Evolutionary conservation across 2,113 vertebrate genomes (phyloP), one percentile per base, ranked within the genome.

Genomic region (Acanthochromis polyacanthus): DNA sequence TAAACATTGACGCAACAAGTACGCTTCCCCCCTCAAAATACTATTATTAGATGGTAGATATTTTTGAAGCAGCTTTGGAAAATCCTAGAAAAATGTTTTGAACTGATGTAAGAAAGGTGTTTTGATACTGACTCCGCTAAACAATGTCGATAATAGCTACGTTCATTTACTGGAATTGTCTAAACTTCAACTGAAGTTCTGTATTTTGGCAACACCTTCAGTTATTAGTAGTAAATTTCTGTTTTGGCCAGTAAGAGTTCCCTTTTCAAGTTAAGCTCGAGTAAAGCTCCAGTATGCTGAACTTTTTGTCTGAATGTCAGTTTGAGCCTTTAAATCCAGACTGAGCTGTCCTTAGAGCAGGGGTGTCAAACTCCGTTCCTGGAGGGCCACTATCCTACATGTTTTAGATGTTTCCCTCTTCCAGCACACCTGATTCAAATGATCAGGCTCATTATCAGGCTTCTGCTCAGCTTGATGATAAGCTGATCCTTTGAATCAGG

Each of bases 301-400:
- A 8, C 59, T 60, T 87, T 83, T 77, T 79, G 71, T 71, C 61
- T 23, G 32, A 78, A 81, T 86, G 71, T 71, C 75, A 84, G 23
- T 43, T n/a, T 51, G 16, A 83, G 81, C 71, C 66, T 79, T 82
- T 81, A 75, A 88, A 67, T 70, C 75, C 57, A 51, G 15, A 61
- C 55, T 75, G 71, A 72, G 82, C 74, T 60, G 20, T 71, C 30
- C 63, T 84, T 64, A 69, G 38, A 65, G 62, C n/a, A n/a, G n/a
- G n/a, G n/a, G n/a, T n/a, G n/a, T n/a, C n/a, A n/a, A n/a, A n/a
- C n/a, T n/a, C n/a, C n/a, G n/a, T n/a, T n/a, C n/a, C n/a, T n/a
- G n/a, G n/a, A n/a, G n/a, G n/a, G n/a, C n/a, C n/a, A n/a, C n/a
- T n/a, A n/a, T n/a, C n/a, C n/a, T n/a, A n/a, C n/a, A n/a, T n/a